phyloP scores from a whole-genome alignment of 2,797 vertebrate species.

The Buphagus erythrorhynchus region DNA sequence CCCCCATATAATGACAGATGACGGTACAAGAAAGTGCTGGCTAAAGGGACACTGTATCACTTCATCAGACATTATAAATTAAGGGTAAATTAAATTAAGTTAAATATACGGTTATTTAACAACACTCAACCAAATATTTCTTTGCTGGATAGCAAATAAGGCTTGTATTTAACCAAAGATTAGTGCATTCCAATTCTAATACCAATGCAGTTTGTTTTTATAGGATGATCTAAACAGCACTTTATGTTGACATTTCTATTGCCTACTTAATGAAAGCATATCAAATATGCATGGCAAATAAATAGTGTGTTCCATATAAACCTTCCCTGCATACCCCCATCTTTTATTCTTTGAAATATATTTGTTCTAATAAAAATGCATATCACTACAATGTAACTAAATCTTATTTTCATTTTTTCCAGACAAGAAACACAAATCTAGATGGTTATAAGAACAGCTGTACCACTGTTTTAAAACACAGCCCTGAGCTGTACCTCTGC shows the following conservation, averaged over 20 bases:
- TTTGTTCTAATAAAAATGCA: slow-evolving; percentile 72
- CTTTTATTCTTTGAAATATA: slow-evolving; percentile 60
- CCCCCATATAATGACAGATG: neutral
- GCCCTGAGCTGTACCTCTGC: slow-evolving; percentile 14
- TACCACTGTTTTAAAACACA: slow-evolving; percentile 43
- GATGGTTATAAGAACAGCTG: neutral
- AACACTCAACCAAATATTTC: slow-evolving; percentile 71
- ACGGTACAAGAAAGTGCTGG: slow-evolving; percentile 13
- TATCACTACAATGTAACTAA: slow-evolving; percentile 54
- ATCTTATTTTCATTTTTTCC: slow-evolving; percentile 60
- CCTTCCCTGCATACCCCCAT: slow-evolving; percentile 12
- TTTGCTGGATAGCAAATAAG: slow-evolving; percentile 70
- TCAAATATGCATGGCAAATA: slow-evolving; percentile 83
- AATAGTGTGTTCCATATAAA: slow-evolving; percentile 74
- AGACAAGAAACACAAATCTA: slow-evolving; percentile 53
- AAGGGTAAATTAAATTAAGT: slow-evolving; percentile 76
- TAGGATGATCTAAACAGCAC: slow-evolving; percentile 74
- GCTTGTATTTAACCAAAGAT: slow-evolving; percentile 75
- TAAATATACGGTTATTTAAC: slow-evolving; percentile 77
- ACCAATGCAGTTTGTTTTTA: slow-evolving; percentile 72
- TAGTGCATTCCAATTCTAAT: slow-evolving; percentile 68
- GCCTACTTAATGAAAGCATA: slow-evolving; percentile 77
- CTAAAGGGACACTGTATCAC: slow-evolving; percentile 6
- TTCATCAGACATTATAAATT: slow-evolving; percentile 57
- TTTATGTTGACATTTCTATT: slow-evolving; percentile 82